A percentile compares a stretch with the other conserved stretches of the same genome.
phyloP scores from a whole-genome alignment of 1,140 invertebrate genomes.

The Plodia interpunctella region DNA sequence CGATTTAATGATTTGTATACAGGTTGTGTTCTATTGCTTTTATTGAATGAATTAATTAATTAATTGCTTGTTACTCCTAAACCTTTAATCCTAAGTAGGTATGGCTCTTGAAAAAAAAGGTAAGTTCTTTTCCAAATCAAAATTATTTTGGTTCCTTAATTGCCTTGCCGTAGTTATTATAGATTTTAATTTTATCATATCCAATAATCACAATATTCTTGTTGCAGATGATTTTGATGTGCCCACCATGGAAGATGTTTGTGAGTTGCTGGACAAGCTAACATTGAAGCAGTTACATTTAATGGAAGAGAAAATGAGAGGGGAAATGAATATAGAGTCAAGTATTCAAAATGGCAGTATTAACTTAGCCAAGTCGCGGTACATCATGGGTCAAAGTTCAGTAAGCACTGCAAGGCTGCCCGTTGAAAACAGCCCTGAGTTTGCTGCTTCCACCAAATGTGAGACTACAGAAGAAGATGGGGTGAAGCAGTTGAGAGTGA shows the following conservation, averaged over 20 bases:
- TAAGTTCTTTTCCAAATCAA: not conserved
- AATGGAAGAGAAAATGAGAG: slow-evolving; percentile 82
- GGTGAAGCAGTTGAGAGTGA: slow-evolving; percentile 53
- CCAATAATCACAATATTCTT: not conserved
- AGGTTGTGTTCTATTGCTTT: too few relatives aligned
- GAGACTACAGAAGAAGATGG: slow-evolving; percentile 56
- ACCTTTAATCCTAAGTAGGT: too few relatives aligned
- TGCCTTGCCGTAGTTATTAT: not conserved
- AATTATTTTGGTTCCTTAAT: too few relatives aligned
- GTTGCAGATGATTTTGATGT: slow-evolving; percentile 13
- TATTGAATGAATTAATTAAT: not conserved
- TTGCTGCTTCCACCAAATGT: slow-evolving; percentile 75
- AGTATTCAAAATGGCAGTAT: slow-evolving; percentile 80
- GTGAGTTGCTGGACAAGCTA: slow-evolving; percentile 80
- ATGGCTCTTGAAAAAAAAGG: not conserved
- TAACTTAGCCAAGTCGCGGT: slow-evolving; percentile 83
- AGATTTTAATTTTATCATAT: not conserved
- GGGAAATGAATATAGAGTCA: slow-evolving; percentile 81
- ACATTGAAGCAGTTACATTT: slow-evolving; percentile 80
- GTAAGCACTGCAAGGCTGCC: slow-evolving; percentile 82
- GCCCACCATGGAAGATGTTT: slow-evolving; percentile 36
- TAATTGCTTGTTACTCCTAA: too few relatives aligned
- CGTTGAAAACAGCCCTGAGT: slow-evolving; percentile 78
- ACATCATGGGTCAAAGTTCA: slow-evolving; percentile 83
- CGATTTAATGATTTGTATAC: too few relatives aligned